phyloP scores from a whole-genome alignment of 1,140 invertebrate species.

The Ooceraea biroi region DNA sequence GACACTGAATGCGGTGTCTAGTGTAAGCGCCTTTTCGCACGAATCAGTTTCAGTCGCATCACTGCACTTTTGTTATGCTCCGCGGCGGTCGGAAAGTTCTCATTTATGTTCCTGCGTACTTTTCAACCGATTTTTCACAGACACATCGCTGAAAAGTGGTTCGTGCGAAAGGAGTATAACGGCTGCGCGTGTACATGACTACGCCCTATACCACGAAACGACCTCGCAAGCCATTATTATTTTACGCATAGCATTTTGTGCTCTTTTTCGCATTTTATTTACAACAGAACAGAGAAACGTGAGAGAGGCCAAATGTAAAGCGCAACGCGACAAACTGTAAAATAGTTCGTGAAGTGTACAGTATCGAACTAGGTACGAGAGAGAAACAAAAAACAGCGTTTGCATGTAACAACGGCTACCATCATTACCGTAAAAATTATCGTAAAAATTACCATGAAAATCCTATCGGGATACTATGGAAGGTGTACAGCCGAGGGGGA shows the following conservation, averaged over 20 bases:
- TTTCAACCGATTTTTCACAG: constrained; percentile 3
- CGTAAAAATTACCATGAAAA: constrained; percentile 16
- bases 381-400: background rate
- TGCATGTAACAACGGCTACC: background rate
- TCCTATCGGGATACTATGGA: background rate
- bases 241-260: constrained; percentile 21
- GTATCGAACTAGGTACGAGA: constrained; percentile 24
- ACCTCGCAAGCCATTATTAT: constrained; percentile 14
- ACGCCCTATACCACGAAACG: constrained; percentile 7
- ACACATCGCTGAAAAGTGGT: constrained; percentile 17
- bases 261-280: constrained; percentile 9
- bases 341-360: constrained; percentile 24
- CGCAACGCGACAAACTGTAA: constrained; percentile 26
- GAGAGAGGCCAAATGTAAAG: constrained; percentile 25
- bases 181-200: constrained; percentile 40
- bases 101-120: constrained; percentile 14
- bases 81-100: constrained; percentile 35
- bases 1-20: constrained; percentile 23
- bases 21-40: constrained; percentile 37
- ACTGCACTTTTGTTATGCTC: background rate
- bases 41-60: constrained; percentile 23
- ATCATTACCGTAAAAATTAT: too few species aligned
- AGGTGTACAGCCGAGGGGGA: background rate
- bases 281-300: background rate
- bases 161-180: constrained; percentile 42